These are phyloP conservation scores for Caerostris darwini DNA, from an alignment of 1,140 invertebrate genomes.

Conservation along the genomic window DNA sequence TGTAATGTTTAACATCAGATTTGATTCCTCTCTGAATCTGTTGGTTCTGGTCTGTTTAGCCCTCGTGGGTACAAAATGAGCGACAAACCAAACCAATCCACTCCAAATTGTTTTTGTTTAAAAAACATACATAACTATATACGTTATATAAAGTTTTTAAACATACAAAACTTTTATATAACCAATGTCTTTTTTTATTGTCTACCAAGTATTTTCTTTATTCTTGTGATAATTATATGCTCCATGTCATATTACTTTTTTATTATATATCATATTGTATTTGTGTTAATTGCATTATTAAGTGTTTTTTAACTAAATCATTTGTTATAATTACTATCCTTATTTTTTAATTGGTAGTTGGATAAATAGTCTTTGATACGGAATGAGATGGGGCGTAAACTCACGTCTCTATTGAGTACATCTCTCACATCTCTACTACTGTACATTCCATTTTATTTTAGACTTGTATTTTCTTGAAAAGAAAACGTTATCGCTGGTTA, in stretches of 20 bases:
- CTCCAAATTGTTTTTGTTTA: too few species aligned
- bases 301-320: not conserved
- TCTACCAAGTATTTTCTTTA: not conserved
- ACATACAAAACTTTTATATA: not conserved
- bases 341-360: not conserved
- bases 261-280: not conserved
- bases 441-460: not conserved
- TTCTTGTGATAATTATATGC: not conserved
- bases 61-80: too few species aligned
- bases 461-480: not conserved
- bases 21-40: too few species aligned
- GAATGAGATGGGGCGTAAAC: not conserved
- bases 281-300: not conserved
- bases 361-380: not conserved
- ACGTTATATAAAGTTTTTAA: not conserved
- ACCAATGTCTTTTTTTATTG: not conserved
- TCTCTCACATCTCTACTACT: too few species aligned
- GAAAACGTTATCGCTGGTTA: conserved; percentile 12
- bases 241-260: not conserved
- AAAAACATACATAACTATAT: not conserved
- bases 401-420: conserved; percentile 18
- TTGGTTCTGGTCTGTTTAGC: too few species aligned
- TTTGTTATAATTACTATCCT: not conserved
- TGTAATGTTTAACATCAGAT: too few species aligned
- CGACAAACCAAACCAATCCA: not conserved